phyloP scores from a whole-genome alignment of 2,113 vertebrate genomes.

The Platysternon megacephalum region DNA sequence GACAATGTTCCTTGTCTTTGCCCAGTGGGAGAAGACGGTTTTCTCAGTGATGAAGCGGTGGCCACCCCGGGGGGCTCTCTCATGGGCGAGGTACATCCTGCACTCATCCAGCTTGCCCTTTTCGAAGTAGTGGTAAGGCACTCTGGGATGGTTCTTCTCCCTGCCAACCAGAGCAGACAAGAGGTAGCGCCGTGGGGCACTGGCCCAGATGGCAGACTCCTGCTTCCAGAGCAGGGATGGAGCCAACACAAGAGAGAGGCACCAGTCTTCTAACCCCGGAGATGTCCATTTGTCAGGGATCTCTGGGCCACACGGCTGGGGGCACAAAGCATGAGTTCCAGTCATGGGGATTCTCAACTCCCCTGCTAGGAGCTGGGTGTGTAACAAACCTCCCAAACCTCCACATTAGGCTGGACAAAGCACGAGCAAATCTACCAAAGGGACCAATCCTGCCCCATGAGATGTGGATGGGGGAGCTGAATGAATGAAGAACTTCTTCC shows the following conservation, averaged over 20 bases:
- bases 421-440: background rate
- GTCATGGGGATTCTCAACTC: background rate
- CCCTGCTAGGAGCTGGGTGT: background rate
- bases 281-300: background rate
- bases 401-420: background rate
- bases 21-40: conserved; percentile 92
- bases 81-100: conserved; percentile 89
- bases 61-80: conserved; percentile 81
- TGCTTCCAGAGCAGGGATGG: background rate
- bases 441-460: background rate
- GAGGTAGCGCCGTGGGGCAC: background rate
- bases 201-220: background rate
- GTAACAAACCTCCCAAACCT: background rate
- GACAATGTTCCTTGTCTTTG: conserved; percentile 81
- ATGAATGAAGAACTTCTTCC: background rate
- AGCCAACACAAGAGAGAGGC: background rate
- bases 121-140: conserved; percentile 97
- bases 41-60: conserved; percentile 99
- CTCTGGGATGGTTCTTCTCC: conserved; percentile 77
- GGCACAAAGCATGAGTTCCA: background rate
- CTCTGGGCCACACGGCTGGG: background rate
- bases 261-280: background rate
- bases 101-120: conserved; percentile 86
- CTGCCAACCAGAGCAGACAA: conserved; percentile 26
- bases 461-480: no score